phyloP scores from a whole-genome alignment of 2,113 vertebrate genomes.

The Recurvirostra avosetta region DNA sequence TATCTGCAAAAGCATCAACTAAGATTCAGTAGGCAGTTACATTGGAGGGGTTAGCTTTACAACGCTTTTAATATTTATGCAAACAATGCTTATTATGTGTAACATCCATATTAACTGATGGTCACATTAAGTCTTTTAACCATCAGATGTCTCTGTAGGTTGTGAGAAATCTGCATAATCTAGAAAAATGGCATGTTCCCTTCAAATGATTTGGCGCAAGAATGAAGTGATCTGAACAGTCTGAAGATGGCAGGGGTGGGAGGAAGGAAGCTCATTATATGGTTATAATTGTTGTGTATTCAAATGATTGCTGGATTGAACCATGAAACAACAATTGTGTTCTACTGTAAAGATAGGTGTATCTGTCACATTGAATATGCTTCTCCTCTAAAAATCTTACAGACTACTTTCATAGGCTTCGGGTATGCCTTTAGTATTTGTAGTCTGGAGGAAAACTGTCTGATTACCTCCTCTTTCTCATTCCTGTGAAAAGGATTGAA shows the following conservation, averaged over 20 bases:
- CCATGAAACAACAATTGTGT: not conserved
- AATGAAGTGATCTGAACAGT: not conserved
- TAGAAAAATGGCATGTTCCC: not conserved
- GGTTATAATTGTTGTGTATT: not conserved
- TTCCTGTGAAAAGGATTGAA: not conserved
- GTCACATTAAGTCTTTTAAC: not conserved
- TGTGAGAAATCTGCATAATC: not conserved
- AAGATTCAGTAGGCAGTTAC: not conserved
- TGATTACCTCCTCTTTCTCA: not conserved
- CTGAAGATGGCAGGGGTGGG: not conserved
- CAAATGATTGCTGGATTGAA: not conserved
- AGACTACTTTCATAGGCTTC: not conserved
- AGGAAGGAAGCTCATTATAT: not conserved
- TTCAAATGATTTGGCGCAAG: not conserved
- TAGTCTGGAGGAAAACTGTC: not conserved
- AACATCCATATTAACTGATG: not conserved
- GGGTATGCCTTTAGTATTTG: not conserved
- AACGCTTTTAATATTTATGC: not conserved
- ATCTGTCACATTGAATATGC: accelerated
- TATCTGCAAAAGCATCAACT: not conserved
- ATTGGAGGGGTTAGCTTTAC: not conserved
- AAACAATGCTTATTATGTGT: not conserved
- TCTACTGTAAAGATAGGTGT: not conserved
- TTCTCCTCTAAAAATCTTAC: not conserved
- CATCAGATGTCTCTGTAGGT: not conserved